These are phyloP conservation scores for Neofelis nebulosa DNA, from an alignment of 2,113 vertebrate species.

Conservation along the genomic window DNA sequence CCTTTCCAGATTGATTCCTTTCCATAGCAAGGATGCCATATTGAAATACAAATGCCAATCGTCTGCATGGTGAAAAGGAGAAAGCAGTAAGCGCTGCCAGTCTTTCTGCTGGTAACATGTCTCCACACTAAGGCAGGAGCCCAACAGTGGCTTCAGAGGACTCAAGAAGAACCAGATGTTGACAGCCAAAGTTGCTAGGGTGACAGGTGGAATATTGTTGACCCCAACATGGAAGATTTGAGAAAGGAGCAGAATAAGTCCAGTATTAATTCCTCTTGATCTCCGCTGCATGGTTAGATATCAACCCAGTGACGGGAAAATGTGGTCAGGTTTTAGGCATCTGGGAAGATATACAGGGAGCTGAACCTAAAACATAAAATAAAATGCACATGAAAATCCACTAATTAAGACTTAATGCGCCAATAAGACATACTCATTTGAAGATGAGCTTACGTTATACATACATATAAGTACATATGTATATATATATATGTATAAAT, in stretches of 20 bases:
- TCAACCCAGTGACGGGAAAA: background rate
- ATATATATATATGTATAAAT: no score
- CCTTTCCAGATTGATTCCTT: conserved; percentile 91
- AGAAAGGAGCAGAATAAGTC: conserved; percentile 90
- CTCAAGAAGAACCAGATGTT: conserved; percentile 93
- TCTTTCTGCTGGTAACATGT: conserved; percentile 86
- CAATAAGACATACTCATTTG: background rate
- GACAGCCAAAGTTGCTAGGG: conserved; percentile 89
- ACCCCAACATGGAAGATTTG: conserved; percentile 92
- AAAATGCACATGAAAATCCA: background rate
- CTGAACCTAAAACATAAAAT: conserved; percentile 79
- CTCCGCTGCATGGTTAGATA: conserved; percentile 82
- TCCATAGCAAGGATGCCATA: conserved; percentile 96
- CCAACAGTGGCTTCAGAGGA: conserved; percentile 85
- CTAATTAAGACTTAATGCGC: background rate
- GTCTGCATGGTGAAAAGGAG: conserved; percentile 93
- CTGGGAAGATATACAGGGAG: background rate
- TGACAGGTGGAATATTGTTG: conserved; percentile 93
- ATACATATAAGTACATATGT: background rate
- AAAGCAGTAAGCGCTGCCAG: conserved; percentile 92
- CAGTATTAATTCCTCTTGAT: conserved; percentile 85
- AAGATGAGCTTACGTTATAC: background rate
- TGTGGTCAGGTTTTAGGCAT: background rate
- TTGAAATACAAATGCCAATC: conserved; percentile 98
- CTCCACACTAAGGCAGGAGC: conserved; percentile 92